Percentiles rank a stretch among this genome's conserved stretches.
These are phyloP conservation scores for Thoracochromis brauschi DNA, from an alignment of 2,113 vertebrate species.

Conservation along the genomic window DNA sequence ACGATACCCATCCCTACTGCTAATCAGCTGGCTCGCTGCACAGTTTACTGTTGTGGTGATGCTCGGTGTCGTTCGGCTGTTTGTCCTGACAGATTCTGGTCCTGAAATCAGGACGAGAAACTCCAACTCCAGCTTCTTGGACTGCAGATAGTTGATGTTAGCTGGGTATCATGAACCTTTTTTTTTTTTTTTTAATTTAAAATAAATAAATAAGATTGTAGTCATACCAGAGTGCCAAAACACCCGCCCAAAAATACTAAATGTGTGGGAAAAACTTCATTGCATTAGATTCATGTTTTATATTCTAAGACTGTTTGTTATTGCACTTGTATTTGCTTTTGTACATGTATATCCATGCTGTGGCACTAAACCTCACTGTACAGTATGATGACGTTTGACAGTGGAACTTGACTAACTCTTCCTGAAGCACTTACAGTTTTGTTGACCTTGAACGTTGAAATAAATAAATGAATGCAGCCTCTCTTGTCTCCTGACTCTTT, in stretches of 20 bases:
- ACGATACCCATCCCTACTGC: fast-evolving
- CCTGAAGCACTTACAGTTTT: neutral
- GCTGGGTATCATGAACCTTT: neutral
- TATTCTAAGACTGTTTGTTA: neutral
- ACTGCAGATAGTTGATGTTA: neutral
- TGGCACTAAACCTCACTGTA: neutral
- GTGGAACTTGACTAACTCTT: neutral
- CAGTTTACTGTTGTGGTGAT: neutral
- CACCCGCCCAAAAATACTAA: fast-evolving
- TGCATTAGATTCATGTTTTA: neutral
- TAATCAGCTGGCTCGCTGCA: neutral
- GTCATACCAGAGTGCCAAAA: neutral
- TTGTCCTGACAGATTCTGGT: neutral
- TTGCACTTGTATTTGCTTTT: neutral
- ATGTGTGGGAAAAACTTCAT: neutral
- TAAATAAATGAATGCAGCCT: neutral
- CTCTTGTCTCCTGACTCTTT: neutral
- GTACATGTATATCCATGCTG: neutral
- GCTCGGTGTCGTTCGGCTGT: neutral
- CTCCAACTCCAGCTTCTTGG: neutral
- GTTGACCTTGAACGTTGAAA: neutral
- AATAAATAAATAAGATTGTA: neutral
- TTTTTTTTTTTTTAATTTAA: neutral
- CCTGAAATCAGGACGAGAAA: neutral
- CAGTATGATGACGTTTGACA: fast-evolving